Evolutionary conservation across 2,888 invertebrate species (phyloP).

Genomic region (Cynaeus angustus): DNA sequence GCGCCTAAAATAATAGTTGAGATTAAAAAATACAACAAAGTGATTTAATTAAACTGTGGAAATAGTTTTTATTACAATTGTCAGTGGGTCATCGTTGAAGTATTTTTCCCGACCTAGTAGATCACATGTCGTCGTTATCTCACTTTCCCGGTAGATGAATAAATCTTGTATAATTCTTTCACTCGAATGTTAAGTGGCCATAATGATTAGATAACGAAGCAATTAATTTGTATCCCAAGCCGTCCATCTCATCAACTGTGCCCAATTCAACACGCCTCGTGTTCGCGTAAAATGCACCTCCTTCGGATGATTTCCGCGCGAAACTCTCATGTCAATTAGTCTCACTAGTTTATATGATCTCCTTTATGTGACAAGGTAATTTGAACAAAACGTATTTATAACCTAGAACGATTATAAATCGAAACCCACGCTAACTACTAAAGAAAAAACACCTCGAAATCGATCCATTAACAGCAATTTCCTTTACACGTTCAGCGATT

Average conservation of each 20-base stretch:
- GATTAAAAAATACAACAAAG: no score
- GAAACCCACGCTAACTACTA: slow-evolving; percentile 9
- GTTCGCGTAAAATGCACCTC: neutral
- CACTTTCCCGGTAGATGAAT: no score
- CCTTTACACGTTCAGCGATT: neutral
- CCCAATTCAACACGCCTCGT: no score
- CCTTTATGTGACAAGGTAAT: slow-evolving; percentile 31
- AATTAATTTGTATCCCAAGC: slow-evolving; percentile 9
- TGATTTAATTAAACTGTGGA: no score
- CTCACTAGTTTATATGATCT: slow-evolving; percentile 12
- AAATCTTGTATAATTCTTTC: neutral
- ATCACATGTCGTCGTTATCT: no score
- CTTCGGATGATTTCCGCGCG: neutral
- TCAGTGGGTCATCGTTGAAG: no score
- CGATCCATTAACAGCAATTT: slow-evolving; percentile 5
- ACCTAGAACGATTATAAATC: slow-evolving; percentile 30
- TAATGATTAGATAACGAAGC: slow-evolving; percentile 16
- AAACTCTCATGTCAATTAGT: slow-evolving; percentile 25
- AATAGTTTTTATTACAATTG: no score
- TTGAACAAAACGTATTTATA: slow-evolving; percentile 22
- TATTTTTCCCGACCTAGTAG: no score
- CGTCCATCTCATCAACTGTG: neutral
- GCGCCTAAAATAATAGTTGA: no score
- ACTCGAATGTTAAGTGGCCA: neutral
- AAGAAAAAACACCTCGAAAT: slow-evolving; percentile 7